phyloP scores from a whole-genome alignment of 1,140 invertebrate genomes.

The Littorina saxatilis region DNA sequence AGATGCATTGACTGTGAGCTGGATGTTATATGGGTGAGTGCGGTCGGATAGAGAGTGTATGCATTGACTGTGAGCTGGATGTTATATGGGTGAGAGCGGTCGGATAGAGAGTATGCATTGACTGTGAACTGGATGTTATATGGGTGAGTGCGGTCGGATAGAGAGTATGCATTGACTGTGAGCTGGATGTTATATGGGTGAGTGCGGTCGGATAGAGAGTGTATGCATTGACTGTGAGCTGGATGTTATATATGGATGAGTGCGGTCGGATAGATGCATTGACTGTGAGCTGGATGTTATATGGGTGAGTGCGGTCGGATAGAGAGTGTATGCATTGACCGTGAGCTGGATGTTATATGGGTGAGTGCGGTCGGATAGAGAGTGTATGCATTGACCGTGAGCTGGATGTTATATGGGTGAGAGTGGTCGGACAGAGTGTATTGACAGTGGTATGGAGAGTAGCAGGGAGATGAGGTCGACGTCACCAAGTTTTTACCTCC shows the following conservation, averaged over 20 bases:
- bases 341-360: constrained; percentile 77
- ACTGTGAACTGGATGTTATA: constrained; percentile 79
- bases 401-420: constrained; percentile 78
- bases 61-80: neutral
- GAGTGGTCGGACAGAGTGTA: constrained; percentile 39
- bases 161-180: no score
- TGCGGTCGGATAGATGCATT: neutral
- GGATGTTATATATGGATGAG: neutral
- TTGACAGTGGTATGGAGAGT: constrained; percentile 61
- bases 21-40: constrained; percentile 79
- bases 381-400: no score
- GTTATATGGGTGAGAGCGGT: constrained; percentile 3
- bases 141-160: constrained; percentile 77
- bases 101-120: no score
- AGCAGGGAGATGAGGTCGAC: constrained; percentile 54
- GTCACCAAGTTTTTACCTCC: constrained; percentile 77
- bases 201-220: constrained; percentile 40
- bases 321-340: no score
- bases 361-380: constrained; percentile 64
- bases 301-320: neutral
- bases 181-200: constrained; percentile 80
- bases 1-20: no score
- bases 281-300: no score
- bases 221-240: neutral
- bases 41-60: neutral